Percentiles rank a stretch among this genome's conserved stretches.
Evolutionary conservation across 1,140 invertebrate species (phyloP).

Genomic region (Apis laboriosa): DNA sequence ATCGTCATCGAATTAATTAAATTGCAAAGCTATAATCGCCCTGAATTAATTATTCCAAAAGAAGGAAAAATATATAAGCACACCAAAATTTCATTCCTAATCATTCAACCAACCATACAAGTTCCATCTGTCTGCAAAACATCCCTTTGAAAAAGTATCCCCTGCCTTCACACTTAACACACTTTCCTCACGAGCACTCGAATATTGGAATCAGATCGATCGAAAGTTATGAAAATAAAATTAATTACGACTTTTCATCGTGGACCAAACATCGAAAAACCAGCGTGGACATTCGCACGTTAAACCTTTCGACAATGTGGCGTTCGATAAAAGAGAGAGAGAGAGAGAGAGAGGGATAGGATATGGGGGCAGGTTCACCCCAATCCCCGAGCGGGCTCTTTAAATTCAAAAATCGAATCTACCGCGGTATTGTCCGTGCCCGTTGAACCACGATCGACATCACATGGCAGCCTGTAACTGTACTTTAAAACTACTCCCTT

Average conservation of each 20-base stretch:
- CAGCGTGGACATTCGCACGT: slow-evolving; percentile 51
- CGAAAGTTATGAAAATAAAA: slow-evolving; percentile 18
- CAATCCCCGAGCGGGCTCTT: slow-evolving; percentile 71
- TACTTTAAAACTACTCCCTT: slow-evolving; percentile 57
- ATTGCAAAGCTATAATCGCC: too few species aligned
- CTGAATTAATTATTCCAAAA: too few species aligned
- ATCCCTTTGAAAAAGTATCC: too few species aligned
- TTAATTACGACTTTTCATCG: slow-evolving; percentile 9
- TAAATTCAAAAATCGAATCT: slow-evolving; percentile 80
- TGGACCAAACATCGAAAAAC: background rate
- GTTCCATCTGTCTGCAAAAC: too few species aligned
- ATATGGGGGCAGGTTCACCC: slow-evolving; percentile 69
- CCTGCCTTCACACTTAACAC: too few species aligned
- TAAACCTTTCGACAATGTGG: slow-evolving; percentile 66
- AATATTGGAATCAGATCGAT: background rate
- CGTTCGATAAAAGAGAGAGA: slow-evolving; percentile 51
- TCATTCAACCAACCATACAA: too few species aligned
- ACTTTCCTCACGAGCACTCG: background rate
- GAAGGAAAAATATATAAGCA: too few species aligned
- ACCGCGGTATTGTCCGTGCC: slow-evolving; percentile 72
- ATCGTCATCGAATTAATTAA: too few species aligned
- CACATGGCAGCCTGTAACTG: slow-evolving; percentile 63
- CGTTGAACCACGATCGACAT: slow-evolving; percentile 67
- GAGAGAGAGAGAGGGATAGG: slow-evolving; percentile 9
- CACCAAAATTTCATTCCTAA: too few species aligned